phyloP scores from a whole-genome alignment of 2,888 invertebrate genomes.

The Minunthozetes semirufus region DNA sequence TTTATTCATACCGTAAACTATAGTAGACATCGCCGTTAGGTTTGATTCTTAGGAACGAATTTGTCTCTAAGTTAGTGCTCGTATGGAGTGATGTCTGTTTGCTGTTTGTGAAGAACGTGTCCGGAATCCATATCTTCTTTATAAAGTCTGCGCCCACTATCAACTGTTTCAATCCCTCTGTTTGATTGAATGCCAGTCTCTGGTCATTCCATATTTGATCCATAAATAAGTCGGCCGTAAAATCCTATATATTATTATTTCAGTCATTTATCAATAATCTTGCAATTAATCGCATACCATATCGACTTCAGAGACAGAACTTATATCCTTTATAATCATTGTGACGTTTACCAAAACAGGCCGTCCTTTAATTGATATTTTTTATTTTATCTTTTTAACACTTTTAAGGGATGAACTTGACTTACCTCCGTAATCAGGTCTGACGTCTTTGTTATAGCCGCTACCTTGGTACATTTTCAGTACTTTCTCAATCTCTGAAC shows the following conservation, averaged over 20 bases:
- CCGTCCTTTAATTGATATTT: neutral
- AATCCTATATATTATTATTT: neutral
- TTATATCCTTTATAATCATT: neutral
- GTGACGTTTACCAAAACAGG: neutral
- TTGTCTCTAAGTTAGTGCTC: neutral
- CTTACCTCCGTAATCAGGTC: no score
- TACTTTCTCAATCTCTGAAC: no score
- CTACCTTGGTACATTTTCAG: no score
- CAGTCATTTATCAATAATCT: neutral
- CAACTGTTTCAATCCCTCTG: neutral
- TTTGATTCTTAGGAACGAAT: conserved; percentile 12
- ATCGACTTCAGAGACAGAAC: neutral
- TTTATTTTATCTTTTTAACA: no score
- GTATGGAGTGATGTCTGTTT: conserved; percentile 2
- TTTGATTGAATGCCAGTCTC: neutral
- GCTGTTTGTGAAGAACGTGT: conserved; percentile 5
- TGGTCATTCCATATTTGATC: neutral
- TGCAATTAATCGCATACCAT: neutral
- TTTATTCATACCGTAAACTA: neutral
- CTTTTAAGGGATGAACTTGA: no score
- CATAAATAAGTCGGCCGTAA: neutral
- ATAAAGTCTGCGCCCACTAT: neutral
- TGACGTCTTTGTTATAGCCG: no score
- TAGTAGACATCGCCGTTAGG: conserved; percentile 11
- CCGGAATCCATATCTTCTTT: conserved; percentile 23